These are phyloP conservation scores for Parasteatoda tepidariorum DNA, from an alignment of 1,140 invertebrate genomes.

Conservation along the genomic window DNA sequence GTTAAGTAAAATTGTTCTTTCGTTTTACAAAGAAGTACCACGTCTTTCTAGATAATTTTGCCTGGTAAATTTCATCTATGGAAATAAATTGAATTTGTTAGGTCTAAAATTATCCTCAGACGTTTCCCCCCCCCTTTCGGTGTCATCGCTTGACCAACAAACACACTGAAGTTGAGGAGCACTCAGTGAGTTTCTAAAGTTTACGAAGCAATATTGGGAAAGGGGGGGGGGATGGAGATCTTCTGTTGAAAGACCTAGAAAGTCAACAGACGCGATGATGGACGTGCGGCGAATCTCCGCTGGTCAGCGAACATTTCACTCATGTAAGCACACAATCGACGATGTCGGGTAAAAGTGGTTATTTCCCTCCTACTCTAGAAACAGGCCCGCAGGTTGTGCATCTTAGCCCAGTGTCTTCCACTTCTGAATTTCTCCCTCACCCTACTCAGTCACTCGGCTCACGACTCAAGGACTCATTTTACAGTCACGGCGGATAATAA, in stretches of 20 bases:
- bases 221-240: no score
- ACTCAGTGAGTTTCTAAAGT: not conserved
- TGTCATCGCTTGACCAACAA: not conserved
- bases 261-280: constrained; percentile 25
- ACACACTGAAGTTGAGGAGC: not conserved
- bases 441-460: constrained; percentile 57
- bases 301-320: constrained; percentile 31
- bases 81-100: no score
- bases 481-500: constrained; percentile 63
- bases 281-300: not conserved
- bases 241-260: not conserved
- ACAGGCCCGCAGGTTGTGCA: not conserved
- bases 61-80: no score
- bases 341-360: not conserved
- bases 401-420: constrained; percentile 15
- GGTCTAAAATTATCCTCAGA: no score
- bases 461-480: constrained; percentile 61
- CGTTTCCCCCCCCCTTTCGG: constrained; percentile 7
- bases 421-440: not conserved
- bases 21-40: no score
- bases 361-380: not conserved
- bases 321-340: constrained; percentile 30
- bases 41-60: no score
- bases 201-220: constrained; percentile 16
- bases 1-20: no score